These are phyloP conservation scores for Hyphantria cunea DNA, from an alignment of 1,140 invertebrate species.

Conservation along the genomic window DNA sequence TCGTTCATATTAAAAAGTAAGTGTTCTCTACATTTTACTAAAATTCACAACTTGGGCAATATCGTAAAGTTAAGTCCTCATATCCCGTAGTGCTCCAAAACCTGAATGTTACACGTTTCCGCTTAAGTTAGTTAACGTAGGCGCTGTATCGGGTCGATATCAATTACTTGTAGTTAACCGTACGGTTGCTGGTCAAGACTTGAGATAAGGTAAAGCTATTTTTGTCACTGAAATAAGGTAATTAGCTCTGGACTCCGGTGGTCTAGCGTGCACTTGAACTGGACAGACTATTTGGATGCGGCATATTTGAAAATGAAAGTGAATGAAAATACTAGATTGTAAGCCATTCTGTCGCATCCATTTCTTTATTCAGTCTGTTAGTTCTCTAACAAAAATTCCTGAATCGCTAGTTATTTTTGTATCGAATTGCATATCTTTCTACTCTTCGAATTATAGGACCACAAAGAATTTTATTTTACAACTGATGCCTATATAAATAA, in stretches of 20 bases:
- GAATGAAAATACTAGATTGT: not conserved
- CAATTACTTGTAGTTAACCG: constrained; percentile 68
- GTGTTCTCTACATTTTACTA: not conserved
- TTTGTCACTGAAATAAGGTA: constrained; percentile 71
- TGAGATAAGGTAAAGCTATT: constrained; percentile 69
- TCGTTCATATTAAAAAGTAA: not conserved
- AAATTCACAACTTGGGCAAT: not conserved
- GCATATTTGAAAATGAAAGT: not conserved
- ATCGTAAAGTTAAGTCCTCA: not conserved
- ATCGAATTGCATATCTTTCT: constrained; percentile 26
- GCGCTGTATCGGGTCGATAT: constrained; percentile 64
- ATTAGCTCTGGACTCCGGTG: constrained; percentile 67
- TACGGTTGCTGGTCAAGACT: constrained; percentile 54
- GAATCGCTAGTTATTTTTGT: constrained; percentile 29
- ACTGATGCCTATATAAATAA: constrained; percentile 24
- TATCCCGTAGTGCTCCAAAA: constrained; percentile 4
- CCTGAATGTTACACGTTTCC: constrained; percentile 19
- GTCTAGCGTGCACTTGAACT: constrained; percentile 46
- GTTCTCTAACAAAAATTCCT: constrained; percentile 25
- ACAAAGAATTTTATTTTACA: constrained; percentile 38
- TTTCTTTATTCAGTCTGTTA: not conserved
- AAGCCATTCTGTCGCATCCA: constrained; percentile 4
- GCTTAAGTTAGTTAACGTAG: constrained; percentile 42
- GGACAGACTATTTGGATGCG: constrained; percentile 2
- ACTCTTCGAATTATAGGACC: constrained; percentile 31